Base-by-base conservation (phyloP, 2,113 vertebrate species). In the Lates calcarifer region DNA sequence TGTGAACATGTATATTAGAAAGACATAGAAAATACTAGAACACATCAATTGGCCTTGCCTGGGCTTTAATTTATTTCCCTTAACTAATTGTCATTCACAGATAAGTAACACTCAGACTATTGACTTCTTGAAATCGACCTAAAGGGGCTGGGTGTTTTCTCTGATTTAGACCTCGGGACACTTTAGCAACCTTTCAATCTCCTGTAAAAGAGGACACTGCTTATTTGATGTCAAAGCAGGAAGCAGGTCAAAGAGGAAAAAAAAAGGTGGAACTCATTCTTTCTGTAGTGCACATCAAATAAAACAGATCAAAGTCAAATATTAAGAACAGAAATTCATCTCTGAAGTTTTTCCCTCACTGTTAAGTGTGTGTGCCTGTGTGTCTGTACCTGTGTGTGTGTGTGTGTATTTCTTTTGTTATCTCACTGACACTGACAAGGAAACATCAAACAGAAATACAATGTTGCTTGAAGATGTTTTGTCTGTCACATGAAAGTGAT, bases 291-390 rank as follows among this genome's bases (percentile, higher is more conserved):
- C 83, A 93, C 85, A 92, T 93, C 90, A 92, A 90, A 92, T 88
- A 85, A 92, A 85, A 66, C 84, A 85, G 91, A 93, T 94, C 91
- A 94, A 92, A 94, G 88, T 86, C 75, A 79, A 83, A 90, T 66
- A 86, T 81, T 90, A 89, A 84, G 67, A 91, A 87, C 71, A 86
- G 62, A 90, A 87, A 83, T 89, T 74, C 49, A 77, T 90, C 71
- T 91, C 53, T 88, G 77, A 83, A 84, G 69, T 78, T 84, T 77
- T 43, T 49, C 26, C 56, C 35, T 15, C 47, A 55, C 75, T 72
- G 39, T 65, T 68, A 9, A 63, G 22, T 31, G 4, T 62, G 20
- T 57, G 49, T 55, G 37, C 39, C 4, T 57, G 65, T 49, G 24
- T 68, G 37, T 73, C 67, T 35, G 55, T 62, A 55, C 62, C 2